Base-by-base conservation (phyloP, 1,140 invertebrate genomes). In the Leptinotarsa lineolata region DNA sequence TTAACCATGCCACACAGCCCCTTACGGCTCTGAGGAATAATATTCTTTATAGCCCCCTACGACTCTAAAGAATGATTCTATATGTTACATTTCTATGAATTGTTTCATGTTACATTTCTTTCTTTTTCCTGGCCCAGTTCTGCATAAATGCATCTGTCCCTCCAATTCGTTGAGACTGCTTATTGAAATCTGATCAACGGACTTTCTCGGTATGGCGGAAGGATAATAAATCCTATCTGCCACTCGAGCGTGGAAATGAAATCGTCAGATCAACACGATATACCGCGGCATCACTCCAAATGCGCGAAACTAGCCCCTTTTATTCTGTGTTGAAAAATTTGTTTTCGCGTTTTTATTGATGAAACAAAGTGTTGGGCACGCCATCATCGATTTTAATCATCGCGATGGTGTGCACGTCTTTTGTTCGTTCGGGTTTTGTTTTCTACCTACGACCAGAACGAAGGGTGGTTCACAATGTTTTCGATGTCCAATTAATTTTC, bases 361-460 rank as follows among this genome's bases (percentile, higher is more conserved):
- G 48, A 18, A 54, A 54, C 48, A 54, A 54, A 54, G 13, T 54
- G 48, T 54, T 54, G 3, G 48, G n/a, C 48, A 54, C 48, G 48
- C 48, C 48, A 54, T 54, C 30, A 11, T 39, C 30, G 48, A 54
- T 54, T 54, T 54, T 54, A 54, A 54, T 54, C 48, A 54, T 16
- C 48, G 48, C n/a, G 48, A 54, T 54, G n/a, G 48, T 18, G 48
- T 54, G 48, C n/a, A 18, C 48, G 48, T 54, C 48, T 54, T 54
- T 54, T 54, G 48, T 54, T 54, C 48, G 16, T 54, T 54, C 48
- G 15, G 48, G 48, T 54, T 54, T 54, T 54, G 48, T 54, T 54
- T 54, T 54, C 48, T 54, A 54, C 48, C 48, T 54, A 54, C n/a
- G n/a, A 18, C 48, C 48, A 15, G 48, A 54, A 54, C n/a, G 48